A percentile compares a stretch with the other conserved stretches of the same genome.
Evolutionary conservation across 2,888 invertebrate genomes (phyloP).

Genomic region (Micoletzkya japonica): DNA sequence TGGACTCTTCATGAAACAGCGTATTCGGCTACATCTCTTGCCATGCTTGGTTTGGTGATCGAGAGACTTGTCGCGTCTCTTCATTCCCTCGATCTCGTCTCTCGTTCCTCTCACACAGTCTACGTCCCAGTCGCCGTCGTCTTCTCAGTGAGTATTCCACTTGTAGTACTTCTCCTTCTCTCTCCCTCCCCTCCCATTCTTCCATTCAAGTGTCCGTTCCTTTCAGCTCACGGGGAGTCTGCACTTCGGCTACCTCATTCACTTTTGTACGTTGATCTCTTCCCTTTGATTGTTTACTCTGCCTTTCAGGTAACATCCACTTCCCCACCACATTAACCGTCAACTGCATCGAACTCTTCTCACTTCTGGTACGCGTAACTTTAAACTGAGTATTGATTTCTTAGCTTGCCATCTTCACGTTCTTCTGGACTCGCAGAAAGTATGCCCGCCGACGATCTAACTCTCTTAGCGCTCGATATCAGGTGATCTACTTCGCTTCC

Average conservation of each 20-base stretch:
- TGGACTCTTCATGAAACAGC: constrained; percentile 11
- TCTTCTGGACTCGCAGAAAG: not conserved
- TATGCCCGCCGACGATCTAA: not conserved
- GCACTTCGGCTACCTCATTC: constrained; percentile 17
- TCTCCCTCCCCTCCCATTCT: not conserved
- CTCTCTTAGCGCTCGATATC: constrained; percentile 2
- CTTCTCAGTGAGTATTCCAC: not conserved
- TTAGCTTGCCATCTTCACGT: constrained; percentile 10
- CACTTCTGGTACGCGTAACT: not conserved
- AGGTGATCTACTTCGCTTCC: not conserved
- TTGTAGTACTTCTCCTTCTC: not conserved
- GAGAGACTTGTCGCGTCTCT: constrained; percentile 2
- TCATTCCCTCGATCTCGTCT: not conserved
- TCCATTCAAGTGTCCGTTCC: not conserved
- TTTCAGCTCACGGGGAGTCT: not conserved
- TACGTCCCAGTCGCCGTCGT: not conserved
- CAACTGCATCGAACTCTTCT: constrained; percentile 3
- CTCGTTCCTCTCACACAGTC: too few relatives aligned
- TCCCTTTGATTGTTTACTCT: not conserved
- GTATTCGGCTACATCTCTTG: constrained; percentile 6
- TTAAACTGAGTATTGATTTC: not conserved
- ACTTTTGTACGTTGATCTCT: constrained; percentile 8
- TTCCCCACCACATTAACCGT: constrained; percentile 3
- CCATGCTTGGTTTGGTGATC: constrained; percentile 12
- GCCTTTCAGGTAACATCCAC: constrained; percentile 9